Evolutionary conservation across 2,797 vertebrate species (phyloP).

Genomic region (Etheostoma perlongum): DNA sequence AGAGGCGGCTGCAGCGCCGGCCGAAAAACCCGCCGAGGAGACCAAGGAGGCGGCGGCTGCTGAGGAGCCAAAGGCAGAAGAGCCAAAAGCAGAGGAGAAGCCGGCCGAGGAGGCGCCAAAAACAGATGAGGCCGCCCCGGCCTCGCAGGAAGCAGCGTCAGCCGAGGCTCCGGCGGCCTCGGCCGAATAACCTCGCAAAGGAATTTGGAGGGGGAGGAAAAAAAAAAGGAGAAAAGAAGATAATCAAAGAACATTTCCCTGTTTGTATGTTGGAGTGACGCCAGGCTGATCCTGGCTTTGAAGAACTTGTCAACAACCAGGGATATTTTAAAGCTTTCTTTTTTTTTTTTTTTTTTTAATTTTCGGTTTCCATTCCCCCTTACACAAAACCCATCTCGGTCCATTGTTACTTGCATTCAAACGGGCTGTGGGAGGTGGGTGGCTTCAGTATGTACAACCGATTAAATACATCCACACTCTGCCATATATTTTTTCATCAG

Average conservation of each 20-base stretch:
- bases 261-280: conserved; percentile 93
- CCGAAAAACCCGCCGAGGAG: conserved; percentile 66
- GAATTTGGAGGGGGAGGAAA: conserved; percentile 29
- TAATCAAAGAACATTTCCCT: conserved; percentile 90
- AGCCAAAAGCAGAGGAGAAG: conserved; percentile 52
- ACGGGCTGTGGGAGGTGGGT: conserved; percentile 81
- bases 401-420: conserved; percentile 90
- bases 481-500: conserved; percentile 91
- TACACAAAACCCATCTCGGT: conserved; percentile 89
- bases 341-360: conserved; percentile 61
- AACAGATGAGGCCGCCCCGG: conserved; percentile 83
- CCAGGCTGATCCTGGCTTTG: conserved; percentile 89
- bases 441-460: conserved; percentile 79
- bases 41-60: conserved; percentile 52
- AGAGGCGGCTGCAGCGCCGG: conserved; percentile 36
- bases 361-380: conserved; percentile 61
- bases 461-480: conserved; percentile 79
- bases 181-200: conserved; percentile 83
- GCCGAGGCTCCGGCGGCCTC: conserved; percentile 81
- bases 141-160: conserved; percentile 85
- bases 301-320: conserved; percentile 94
- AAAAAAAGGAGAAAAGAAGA: conserved; percentile 73
- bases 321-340: conserved; percentile 92
- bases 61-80: conserved; percentile 66
- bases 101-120: conserved; percentile 75